Evolutionary conservation across 23 tunicate species (phyloP).

Genomic region (Clavelina lepadiformis): DNA sequence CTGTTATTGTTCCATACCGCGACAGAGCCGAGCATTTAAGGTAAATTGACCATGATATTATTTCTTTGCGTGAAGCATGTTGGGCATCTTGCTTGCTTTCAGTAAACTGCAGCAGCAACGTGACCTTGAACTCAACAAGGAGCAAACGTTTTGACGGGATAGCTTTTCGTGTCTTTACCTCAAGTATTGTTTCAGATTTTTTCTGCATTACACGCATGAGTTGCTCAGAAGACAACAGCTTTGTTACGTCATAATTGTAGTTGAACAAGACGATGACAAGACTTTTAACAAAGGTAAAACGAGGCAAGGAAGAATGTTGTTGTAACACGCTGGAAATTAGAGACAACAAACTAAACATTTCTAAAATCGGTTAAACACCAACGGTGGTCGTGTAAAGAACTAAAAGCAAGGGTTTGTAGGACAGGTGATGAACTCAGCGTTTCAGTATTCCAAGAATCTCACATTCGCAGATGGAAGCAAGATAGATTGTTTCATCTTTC

Average conservation of each 20-base stretch:
- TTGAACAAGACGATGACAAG: constrained; percentile 19
- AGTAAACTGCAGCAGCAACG: too few relatives aligned
- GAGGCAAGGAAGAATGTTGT: too few relatives aligned
- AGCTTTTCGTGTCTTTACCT: too few relatives aligned
- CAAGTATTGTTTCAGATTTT: constrained; percentile 28
- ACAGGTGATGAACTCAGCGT: constrained; percentile 46
- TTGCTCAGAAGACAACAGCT: constrained; percentile 18
- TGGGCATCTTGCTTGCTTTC: too few relatives aligned
- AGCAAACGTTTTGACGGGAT: too few relatives aligned
- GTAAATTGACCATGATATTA: neutral
- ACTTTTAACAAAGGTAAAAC: constrained; percentile 36
- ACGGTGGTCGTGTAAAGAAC: too few relatives aligned
- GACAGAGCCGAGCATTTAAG: constrained; percentile 18
- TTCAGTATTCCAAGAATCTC: constrained; percentile 11
- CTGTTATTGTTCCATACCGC: constrained; percentile 27
- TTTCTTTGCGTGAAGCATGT: neutral
- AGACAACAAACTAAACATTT: too few relatives aligned
- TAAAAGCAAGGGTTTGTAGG: constrained; percentile 1
- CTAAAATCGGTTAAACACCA: too few relatives aligned
- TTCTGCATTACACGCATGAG: constrained; percentile 31
- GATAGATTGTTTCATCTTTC: constrained; percentile 31
- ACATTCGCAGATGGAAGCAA: too few relatives aligned
- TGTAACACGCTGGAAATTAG: too few relatives aligned
- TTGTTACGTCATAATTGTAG: constrained; percentile 31
- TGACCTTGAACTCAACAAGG: too few relatives aligned